Percentiles rank a stretch among this genome's conserved stretches.
Conservation (phyloP, 2,888 invertebrate genomes). For the Calliopum simillimum region DNA sequence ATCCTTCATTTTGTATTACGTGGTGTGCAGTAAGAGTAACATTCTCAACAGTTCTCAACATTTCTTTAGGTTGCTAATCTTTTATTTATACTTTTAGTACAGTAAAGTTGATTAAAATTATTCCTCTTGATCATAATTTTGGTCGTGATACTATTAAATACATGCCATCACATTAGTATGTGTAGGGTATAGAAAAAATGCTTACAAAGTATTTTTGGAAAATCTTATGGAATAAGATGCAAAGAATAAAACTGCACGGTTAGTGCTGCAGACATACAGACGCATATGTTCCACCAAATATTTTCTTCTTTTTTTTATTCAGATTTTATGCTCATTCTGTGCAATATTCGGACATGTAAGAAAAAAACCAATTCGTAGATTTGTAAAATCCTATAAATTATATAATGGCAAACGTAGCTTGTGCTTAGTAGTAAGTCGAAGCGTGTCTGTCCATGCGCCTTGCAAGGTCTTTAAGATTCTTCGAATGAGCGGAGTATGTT, state of each 20-base stretch:
- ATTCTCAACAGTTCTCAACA: too few species aligned
- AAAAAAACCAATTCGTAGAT: constrained; percentile 46
- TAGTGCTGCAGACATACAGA: constrained; percentile 27
- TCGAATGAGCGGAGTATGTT: constrained; percentile 59
- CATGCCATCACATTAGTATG: too few species aligned
- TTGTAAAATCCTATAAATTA: constrained; percentile 47
- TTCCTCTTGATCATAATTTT: too few species aligned
- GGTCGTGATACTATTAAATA: too few species aligned
- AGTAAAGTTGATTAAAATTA: too few species aligned
- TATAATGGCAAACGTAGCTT: constrained; percentile 38
- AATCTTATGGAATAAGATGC: background rate
- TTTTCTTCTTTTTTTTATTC: constrained; percentile 7
- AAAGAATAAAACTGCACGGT: constrained; percentile 14
- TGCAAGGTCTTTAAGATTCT: constrained; percentile 59
- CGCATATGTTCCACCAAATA: constrained; percentile 21
- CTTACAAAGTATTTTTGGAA: background rate
- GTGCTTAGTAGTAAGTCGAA: background rate
- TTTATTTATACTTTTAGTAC: too few species aligned
- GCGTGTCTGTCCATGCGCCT: constrained; percentile 16
- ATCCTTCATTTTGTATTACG: too few species aligned
- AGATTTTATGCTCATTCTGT: constrained; percentile 25
- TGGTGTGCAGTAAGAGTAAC: too few species aligned
- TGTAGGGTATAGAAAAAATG: background rate
- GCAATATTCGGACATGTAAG: constrained; percentile 32
- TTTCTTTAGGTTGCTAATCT: too few species aligned